These are phyloP conservation scores for Hippocampus kuda DNA, from an alignment of 2,797 vertebrate species.

Conservation along the genomic window DNA sequence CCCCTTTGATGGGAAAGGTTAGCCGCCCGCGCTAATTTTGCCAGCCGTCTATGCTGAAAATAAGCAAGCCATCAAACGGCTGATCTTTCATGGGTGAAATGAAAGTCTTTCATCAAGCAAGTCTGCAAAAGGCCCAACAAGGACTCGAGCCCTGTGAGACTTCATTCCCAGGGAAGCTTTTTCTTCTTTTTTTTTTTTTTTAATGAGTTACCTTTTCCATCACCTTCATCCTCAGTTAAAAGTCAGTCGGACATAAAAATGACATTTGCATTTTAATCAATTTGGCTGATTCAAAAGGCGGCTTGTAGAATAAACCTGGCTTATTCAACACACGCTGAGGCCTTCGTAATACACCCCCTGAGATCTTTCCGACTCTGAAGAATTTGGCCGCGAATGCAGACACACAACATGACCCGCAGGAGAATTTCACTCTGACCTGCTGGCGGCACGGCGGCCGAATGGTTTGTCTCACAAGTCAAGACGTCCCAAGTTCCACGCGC, in stretches of 20 bases:
- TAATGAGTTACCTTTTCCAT: conserved; percentile 22
- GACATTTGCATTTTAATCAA: conserved; percentile 39
- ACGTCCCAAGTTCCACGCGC: background rate
- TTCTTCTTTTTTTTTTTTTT: conserved; percentile 9
- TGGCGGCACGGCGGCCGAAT: too few species aligned
- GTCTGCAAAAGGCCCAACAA: conserved; percentile 43
- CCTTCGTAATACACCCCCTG: background rate
- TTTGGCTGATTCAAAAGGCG: conserved; percentile 10
- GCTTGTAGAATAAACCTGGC: too few species aligned
- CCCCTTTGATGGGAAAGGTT: conserved; percentile 54
- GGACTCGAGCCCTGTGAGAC: conserved; percentile 20
- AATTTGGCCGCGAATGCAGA: too few species aligned
- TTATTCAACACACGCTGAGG: background rate
- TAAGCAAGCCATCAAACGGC: conserved; percentile 39
- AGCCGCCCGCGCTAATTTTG: conserved; percentile 39
- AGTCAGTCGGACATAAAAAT: conserved; percentile 26
- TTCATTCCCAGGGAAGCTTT: conserved; percentile 16
- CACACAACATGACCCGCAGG: too few species aligned
- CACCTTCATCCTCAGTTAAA: conserved; percentile 21
- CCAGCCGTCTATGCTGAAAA: conserved; percentile 31
- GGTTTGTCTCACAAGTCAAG: background rate
- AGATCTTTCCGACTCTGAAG: too few species aligned
- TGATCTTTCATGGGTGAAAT: conserved; percentile 56
- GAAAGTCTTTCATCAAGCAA: conserved; percentile 50
- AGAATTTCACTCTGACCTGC: too few species aligned